These are phyloP conservation scores for Pseudomyrmex flavicornis DNA, from an alignment of 1,140 invertebrate genomes.

Conservation along the genomic window DNA sequence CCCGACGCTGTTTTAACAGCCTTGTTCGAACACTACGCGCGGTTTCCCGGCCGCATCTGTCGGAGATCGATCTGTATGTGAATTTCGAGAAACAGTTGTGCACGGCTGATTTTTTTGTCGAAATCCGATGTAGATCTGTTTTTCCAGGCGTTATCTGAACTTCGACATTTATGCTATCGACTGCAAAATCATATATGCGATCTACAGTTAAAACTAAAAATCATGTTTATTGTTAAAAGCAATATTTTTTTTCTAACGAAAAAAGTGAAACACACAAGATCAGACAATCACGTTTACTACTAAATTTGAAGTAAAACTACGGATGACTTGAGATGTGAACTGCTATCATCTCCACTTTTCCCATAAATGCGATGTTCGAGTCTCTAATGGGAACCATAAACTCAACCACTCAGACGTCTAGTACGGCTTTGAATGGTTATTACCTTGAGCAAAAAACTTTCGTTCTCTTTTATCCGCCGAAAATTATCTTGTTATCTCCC, in stretches of 20 bases:
- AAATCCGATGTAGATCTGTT: conserved; percentile 30
- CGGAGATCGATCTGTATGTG: conserved; percentile 34
- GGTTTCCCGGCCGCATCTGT: conserved; percentile 41
- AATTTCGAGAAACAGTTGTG: conserved; percentile 37
- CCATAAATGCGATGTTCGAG: not conserved
- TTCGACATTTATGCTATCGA: conserved; percentile 3
- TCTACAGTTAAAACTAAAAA: not conserved
- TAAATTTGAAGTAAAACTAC: not conserved
- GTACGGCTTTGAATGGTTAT: conserved; percentile 9
- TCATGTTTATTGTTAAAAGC: not conserved
- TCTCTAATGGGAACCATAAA: conserved; percentile 18
- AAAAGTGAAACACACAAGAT: not conserved
- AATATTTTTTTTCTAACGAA: not conserved
- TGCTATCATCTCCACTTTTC: not conserved
- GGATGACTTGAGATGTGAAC: not conserved
- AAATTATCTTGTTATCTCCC: not conserved
- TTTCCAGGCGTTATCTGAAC: not conserved
- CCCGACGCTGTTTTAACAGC: conserved; percentile 50
- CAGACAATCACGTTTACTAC: not conserved
- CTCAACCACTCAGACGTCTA: not conserved
- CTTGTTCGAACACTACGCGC: conserved; percentile 10
- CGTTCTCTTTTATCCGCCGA: not conserved
- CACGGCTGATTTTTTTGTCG: conserved; percentile 11
- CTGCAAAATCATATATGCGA: not conserved
- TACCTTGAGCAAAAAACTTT: not conserved